Evolutionary conservation across 1,140 invertebrate species (phyloP).

Genomic region (Agraylea sexmaculata): DNA sequence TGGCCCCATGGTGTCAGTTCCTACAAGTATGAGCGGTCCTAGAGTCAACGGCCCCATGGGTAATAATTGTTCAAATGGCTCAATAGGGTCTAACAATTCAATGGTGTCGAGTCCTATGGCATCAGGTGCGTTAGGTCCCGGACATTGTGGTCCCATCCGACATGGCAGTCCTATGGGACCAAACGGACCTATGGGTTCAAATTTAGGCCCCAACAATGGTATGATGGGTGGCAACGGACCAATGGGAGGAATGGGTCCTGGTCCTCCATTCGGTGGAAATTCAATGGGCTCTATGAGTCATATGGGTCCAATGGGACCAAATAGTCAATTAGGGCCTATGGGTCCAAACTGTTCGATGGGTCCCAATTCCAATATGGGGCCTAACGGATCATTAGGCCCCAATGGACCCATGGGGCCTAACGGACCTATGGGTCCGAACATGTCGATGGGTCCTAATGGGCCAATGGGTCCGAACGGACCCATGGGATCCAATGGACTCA

Average conservation of each 20-base stretch:
- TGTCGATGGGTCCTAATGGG: constrained; percentile 34
- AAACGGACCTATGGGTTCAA: constrained; percentile 32
- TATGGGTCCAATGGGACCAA: constrained; percentile 33
- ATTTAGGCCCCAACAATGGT: constrained; percentile 32
- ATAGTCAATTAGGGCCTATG: too few relatives aligned
- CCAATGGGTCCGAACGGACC: constrained; percentile 42
- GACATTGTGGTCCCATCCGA: constrained; percentile 40
- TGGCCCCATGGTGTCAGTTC: constrained; percentile 40
- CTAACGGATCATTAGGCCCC: constrained; percentile 18
- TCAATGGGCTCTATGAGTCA: constrained; percentile 32
- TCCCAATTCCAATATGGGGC: constrained; percentile 36
- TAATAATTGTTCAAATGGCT: constrained; percentile 39
- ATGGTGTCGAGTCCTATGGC: constrained; percentile 40
- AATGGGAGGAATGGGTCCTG: constrained; percentile 38
- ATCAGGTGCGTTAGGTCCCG: constrained; percentile 35
- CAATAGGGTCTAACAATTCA: constrained; percentile 35
- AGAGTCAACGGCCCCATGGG: constrained; percentile 40
- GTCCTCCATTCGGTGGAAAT: constrained; percentile 32
- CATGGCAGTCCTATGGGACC: constrained; percentile 40
- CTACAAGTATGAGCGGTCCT: constrained; percentile 40
- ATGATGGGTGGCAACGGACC: constrained; percentile 39
- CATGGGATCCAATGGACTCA: constrained; percentile 34
- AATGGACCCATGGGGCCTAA: constrained; percentile 26
- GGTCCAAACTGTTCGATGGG: constrained; percentile 37
- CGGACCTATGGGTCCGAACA: constrained; percentile 27